A percentile compares a stretch with the other conserved stretches of the same genome.
These are phyloP conservation scores for Halisarca cf. caerulea DNA, from an alignment of 37 sponge, comb jelly and placozoan species.

Conservation along the genomic window DNA sequence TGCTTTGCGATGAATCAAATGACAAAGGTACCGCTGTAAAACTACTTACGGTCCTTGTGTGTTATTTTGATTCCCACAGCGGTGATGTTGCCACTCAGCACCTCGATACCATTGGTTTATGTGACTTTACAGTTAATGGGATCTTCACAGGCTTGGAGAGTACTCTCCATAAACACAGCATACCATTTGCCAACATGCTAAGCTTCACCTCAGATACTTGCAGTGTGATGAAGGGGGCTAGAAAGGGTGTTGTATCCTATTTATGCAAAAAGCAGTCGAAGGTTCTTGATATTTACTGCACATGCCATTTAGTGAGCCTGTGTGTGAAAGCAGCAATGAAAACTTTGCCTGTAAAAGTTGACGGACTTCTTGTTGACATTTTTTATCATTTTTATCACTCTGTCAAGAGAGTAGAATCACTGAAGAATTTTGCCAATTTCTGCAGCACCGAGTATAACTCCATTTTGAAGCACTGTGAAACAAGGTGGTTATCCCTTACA, in stretches of 20 bases:
- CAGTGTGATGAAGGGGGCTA: neutral
- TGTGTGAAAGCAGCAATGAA: conserved; percentile 45
- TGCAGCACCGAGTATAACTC: conserved; percentile 22
- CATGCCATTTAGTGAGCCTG: conserved; percentile 37
- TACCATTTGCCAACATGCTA: neutral
- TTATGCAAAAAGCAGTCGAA: neutral
- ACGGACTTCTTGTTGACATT: conserved; percentile 44
- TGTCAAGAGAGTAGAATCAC: conserved; percentile 34
- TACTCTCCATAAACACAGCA: neutral
- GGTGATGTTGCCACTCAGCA: conserved; percentile 17
- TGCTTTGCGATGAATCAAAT: conserved; percentile 11
- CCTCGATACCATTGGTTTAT: conserved; percentile 20
- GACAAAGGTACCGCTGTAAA: neutral
- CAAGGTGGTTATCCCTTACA: conserved; percentile 42
- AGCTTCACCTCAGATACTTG: conserved; percentile 9
- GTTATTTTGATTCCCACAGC: neutral
- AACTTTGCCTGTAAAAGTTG: conserved; percentile 38
- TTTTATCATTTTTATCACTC: conserved; percentile 40
- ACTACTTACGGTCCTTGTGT: conserved; percentile 4
- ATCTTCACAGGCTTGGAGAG: conserved; percentile 14
- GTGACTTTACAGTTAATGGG: conserved; percentile 21
- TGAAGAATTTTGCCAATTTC: conserved; percentile 33
- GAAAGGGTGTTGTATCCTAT: neutral
- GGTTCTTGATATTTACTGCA: conserved; percentile 34
- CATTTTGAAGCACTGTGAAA: conserved; percentile 41